Conservation (phyloP, 1,140 invertebrate species). For the Centruroides sculpturatus region DNA sequence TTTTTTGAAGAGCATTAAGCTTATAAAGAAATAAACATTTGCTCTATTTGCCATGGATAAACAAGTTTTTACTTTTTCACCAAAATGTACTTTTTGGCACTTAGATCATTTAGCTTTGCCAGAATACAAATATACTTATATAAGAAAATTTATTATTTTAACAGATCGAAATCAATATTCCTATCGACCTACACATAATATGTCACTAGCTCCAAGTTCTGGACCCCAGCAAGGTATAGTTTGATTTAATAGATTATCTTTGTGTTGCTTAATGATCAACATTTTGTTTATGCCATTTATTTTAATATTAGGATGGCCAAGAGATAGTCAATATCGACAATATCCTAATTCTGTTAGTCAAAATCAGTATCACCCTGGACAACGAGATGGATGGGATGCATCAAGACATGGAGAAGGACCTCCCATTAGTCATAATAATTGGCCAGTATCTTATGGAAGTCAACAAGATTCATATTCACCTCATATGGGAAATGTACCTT, state of each 20-base stretch:
- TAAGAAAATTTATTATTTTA: too few species aligned
- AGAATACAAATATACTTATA: background rate
- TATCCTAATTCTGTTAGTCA: constrained; percentile 3
- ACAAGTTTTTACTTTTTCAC: too few species aligned
- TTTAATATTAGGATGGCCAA: constrained; percentile 5
- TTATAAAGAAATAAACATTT: too few species aligned
- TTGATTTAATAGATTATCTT: background rate
- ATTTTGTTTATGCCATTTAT: background rate
- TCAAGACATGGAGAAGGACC: constrained; percentile 4
- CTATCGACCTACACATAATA: background rate
- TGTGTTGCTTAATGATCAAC: background rate
- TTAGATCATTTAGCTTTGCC: too few species aligned
- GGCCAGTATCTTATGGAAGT: constrained; percentile 1
- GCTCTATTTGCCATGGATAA: too few species aligned
- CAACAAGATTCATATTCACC: constrained; percentile 8
- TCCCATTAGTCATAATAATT: background rate
- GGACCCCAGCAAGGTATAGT: background rate
- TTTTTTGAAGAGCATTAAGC: too few species aligned
- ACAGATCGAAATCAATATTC: too few species aligned
- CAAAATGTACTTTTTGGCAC: too few species aligned
- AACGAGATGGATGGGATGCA: constrained; percentile 11
- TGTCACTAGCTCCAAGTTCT: background rate
- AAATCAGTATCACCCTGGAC: constrained; percentile 9
- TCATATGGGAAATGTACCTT: constrained; percentile 3
- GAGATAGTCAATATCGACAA: constrained; percentile 3